These are phyloP conservation scores for Erynnis tages DNA, from an alignment of 2,888 invertebrate species.

Conservation along the genomic window DNA sequence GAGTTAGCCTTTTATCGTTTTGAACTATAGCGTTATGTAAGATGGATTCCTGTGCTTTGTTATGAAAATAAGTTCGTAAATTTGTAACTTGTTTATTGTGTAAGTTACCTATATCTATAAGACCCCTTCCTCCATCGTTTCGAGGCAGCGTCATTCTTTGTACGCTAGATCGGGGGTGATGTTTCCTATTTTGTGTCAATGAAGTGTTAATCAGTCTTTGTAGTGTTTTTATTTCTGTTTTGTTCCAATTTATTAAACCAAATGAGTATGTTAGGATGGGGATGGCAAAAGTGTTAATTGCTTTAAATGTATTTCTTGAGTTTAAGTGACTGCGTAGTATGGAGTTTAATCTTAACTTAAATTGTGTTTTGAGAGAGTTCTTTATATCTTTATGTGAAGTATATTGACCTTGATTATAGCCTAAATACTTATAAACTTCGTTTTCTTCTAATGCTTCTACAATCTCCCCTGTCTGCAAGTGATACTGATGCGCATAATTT, in stretches of 20 bases:
- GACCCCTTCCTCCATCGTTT: not conserved
- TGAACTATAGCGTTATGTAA: no score
- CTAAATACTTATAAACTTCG: constrained; percentile 14
- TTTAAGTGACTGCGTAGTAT: no score
- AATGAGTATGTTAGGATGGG: constrained; percentile 14
- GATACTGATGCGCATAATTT: not conserved
- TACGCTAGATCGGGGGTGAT: not conserved
- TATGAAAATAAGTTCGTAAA: not conserved
- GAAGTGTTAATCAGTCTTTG: not conserved
- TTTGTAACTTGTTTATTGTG: not conserved
- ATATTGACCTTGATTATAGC: constrained; percentile 5
- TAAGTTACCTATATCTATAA: not conserved
- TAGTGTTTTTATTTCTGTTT: not conserved
- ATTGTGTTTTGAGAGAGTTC: not conserved
- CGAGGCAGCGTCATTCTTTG: not conserved
- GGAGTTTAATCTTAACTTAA: not conserved
- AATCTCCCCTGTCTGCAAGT: not conserved
- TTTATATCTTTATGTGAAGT: not conserved
- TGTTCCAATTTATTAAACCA: constrained; percentile 4
- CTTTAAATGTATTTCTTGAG: constrained; percentile 2
- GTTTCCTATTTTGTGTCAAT: not conserved
- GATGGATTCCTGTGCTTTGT: no score
- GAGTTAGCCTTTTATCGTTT: no score
- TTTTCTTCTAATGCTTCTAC: constrained; percentile 6
- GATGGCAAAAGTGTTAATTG: constrained; percentile 2